phyloP scores from a whole-genome alignment of 2,113 vertebrate species.

The Pterophyllum scalare region DNA sequence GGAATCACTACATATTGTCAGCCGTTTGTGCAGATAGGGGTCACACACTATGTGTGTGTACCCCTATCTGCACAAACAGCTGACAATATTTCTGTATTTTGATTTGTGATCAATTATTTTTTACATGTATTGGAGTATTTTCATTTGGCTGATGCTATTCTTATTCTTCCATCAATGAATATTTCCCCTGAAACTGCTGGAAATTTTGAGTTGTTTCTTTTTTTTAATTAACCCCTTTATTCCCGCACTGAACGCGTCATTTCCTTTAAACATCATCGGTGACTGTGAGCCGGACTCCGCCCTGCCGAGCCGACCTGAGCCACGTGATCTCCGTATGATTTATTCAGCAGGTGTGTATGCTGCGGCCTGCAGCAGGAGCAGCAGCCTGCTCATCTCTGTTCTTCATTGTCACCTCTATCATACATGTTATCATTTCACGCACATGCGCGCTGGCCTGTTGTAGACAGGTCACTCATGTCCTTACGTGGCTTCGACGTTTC shows the following conservation, averaged over 20 bases:
- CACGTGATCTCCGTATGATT: slow-evolving; percentile 10
- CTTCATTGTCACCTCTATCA: background rate
- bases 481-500: slow-evolving; percentile 89
- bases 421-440: background rate
- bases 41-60: too few species aligned
- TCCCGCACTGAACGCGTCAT: background rate
- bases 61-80: rapidly evolving
- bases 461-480: slow-evolving; percentile 39
- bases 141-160: too few species aligned
- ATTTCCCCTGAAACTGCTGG: too few species aligned
- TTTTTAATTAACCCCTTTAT: background rate
- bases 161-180: too few species aligned
- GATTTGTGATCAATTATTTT: background rate
- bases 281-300: background rate
- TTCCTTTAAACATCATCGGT: background rate
- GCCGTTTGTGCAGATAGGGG: too few species aligned
- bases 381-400: background rate
- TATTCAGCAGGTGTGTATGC: slow-evolving; percentile 18
- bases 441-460: background rate
- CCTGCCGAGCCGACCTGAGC: background rate
- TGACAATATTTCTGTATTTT: background rate
- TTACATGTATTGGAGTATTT: background rate
- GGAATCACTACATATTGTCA: too few species aligned
- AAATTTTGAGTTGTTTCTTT: too few species aligned
- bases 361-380: slow-evolving; percentile 8